These are phyloP conservation scores for Acipenser ruthenus DNA, from an alignment of 2,797 vertebrate species.

Conservation along the genomic window DNA sequence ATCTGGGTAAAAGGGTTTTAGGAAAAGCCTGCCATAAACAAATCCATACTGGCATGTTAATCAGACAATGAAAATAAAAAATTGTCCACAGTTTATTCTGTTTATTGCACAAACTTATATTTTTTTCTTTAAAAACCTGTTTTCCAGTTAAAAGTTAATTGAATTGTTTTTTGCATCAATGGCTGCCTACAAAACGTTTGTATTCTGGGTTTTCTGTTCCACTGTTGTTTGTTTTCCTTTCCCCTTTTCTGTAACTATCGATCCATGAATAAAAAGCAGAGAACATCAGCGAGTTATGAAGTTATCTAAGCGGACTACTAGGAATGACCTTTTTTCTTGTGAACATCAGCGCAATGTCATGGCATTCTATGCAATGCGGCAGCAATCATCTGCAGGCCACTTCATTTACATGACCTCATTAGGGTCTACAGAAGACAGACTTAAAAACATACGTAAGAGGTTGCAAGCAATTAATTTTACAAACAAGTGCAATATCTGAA, in stretches of 20 bases:
- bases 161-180: too few species aligned
- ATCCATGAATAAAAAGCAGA: background rate
- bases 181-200: background rate
- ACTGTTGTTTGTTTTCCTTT: constrained; percentile 1
- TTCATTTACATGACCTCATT: background rate
- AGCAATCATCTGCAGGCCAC: too few species aligned
- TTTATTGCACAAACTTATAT: too few species aligned
- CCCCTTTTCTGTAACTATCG: constrained; percentile 1
- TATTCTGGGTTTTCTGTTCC: constrained; percentile 2
- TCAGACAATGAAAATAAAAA: background rate
- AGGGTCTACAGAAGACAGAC: background rate
- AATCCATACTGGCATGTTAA: background rate
- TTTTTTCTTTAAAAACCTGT: too few species aligned
- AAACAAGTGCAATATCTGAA: too few species aligned
- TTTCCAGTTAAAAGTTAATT: too few species aligned
- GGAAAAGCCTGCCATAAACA: background rate
- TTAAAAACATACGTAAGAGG: background rate
- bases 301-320: background rate
- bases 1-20: too few species aligned
- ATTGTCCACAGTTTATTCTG: too few species aligned
- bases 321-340: background rate
- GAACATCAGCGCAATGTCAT: background rate
- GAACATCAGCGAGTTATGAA: background rate
- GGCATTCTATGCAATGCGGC: too few species aligned
- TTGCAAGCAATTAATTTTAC: too few species aligned